Conservation (phyloP, 2,888 invertebrate species). For the Brachylomia viminalis region DNA sequence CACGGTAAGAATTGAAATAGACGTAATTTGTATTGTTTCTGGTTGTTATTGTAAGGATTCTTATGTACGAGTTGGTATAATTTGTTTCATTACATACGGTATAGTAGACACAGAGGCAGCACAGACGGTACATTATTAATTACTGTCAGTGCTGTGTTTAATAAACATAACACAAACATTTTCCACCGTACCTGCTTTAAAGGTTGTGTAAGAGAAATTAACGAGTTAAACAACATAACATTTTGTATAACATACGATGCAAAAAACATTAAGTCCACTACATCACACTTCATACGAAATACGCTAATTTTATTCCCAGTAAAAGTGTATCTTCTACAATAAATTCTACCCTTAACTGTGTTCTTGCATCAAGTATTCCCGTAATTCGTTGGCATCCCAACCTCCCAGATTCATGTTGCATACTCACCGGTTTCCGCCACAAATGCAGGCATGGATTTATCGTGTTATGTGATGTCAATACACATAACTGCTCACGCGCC, state of each 20-base stretch:
- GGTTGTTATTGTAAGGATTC: constrained; percentile 33
- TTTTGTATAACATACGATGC: constrained; percentile 14
- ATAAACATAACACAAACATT: constrained; percentile 21
- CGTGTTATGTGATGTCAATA: constrained; percentile 18
- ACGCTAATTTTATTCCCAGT: constrained; percentile 26
- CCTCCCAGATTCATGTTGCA: constrained; percentile 15
- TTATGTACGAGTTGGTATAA: constrained; percentile 4
- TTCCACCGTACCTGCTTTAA: constrained; percentile 23
- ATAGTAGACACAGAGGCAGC: not conserved
- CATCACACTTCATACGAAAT: constrained; percentile 20
- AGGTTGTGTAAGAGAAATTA: constrained; percentile 29
- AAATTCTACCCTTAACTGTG: constrained; percentile 1
- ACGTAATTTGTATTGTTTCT: constrained; percentile 45
- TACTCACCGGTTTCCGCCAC: constrained; percentile 28
- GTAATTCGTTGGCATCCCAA: constrained; percentile 25
- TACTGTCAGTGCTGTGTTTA: constrained; percentile 9
- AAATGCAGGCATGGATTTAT: constrained; percentile 6
- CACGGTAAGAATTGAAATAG: constrained; percentile 14
- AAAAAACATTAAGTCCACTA: constrained; percentile 20
- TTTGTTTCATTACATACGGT: constrained; percentile 11
- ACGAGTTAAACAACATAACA: constrained; percentile 14
- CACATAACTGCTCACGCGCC: not conserved
- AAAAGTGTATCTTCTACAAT: constrained; percentile 1
- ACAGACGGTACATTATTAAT: constrained; percentile 19
- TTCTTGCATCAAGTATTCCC: constrained; percentile 21